Evolutionary conservation across 1,140 invertebrate genomes (phyloP).

Genomic region (Copidosoma floridanum): DNA sequence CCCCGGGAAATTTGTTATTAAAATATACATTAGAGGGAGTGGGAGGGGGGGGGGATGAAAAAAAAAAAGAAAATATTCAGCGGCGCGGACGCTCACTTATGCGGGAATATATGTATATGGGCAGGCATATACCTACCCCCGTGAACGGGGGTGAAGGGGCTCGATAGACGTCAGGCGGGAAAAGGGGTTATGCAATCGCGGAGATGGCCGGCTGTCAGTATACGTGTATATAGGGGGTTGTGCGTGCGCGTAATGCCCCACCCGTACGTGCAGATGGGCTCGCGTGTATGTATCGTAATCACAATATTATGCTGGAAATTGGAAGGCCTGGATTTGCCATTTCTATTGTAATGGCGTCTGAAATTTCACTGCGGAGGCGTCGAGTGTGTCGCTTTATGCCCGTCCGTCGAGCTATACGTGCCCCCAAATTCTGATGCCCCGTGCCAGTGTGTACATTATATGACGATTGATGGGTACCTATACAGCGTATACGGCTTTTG

Average conservation of each 20-base stretch:
- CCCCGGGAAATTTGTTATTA: constrained; percentile 38
- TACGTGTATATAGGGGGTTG: no score
- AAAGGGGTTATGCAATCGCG: constrained; percentile 23
- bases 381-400: constrained; percentile 24
- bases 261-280: no score
- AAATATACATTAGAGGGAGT: constrained; percentile 43
- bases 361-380: constrained; percentile 44
- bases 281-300: constrained; percentile 52
- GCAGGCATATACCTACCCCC: no score
- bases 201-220: not conserved
- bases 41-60: no score
- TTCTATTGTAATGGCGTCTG: constrained; percentile 54
- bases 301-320: constrained; percentile 55
- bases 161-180: no score
- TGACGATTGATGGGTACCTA: no score
- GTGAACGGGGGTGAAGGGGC: constrained; percentile 35
- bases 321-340: constrained; percentile 51
- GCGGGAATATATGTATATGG: constrained; percentile 50
- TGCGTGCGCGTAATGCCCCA: no score
- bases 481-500: no score
- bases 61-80: constrained; percentile 49
- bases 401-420: constrained; percentile 7
- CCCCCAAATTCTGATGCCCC: constrained; percentile 7
- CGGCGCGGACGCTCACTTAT: constrained; percentile 38
- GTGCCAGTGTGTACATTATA: no score